Percentiles rank a stretch among this genome's conserved stretches.
Evolutionary conservation across 2,888 invertebrate genomes (phyloP).

Genomic region (Cephus pygmeus): DNA sequence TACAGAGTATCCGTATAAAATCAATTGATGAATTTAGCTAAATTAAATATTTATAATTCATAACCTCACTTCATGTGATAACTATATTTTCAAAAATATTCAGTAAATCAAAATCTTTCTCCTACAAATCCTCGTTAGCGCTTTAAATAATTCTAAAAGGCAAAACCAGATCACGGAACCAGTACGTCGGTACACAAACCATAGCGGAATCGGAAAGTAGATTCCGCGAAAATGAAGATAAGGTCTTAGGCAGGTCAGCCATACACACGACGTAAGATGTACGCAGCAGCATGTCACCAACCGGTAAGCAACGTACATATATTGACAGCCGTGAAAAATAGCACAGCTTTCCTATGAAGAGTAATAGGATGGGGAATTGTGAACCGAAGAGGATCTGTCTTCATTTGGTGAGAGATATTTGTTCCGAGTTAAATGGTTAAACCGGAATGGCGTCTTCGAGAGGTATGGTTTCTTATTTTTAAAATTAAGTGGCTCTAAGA

Average conservation of each 20-base stretch:
- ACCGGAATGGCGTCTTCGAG: neutral
- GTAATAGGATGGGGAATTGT: neutral
- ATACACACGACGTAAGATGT: neutral
- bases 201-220: constrained; percentile 3
- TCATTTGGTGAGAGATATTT: neutral
- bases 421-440: neutral
- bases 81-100: neutral
- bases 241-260: constrained; percentile 13
- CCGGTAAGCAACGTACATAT: neutral
- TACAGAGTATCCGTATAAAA: neutral
- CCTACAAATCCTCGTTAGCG: neutral
- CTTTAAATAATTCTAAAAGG: neutral
- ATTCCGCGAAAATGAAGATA: constrained; percentile 20
- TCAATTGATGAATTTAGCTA: neutral
- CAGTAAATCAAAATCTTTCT: neutral
- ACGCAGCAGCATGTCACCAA: neutral
- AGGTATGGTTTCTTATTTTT: neutral
- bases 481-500: neutral
- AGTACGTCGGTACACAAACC: neutral
- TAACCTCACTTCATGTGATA: no score
- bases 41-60: no score
- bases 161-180: neutral
- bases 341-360: neutral
- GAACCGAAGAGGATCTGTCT: neutral
- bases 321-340: neutral